phyloP scores from a whole-genome alignment of 1,140 invertebrate genomes.

The Lineus longissimus region DNA sequence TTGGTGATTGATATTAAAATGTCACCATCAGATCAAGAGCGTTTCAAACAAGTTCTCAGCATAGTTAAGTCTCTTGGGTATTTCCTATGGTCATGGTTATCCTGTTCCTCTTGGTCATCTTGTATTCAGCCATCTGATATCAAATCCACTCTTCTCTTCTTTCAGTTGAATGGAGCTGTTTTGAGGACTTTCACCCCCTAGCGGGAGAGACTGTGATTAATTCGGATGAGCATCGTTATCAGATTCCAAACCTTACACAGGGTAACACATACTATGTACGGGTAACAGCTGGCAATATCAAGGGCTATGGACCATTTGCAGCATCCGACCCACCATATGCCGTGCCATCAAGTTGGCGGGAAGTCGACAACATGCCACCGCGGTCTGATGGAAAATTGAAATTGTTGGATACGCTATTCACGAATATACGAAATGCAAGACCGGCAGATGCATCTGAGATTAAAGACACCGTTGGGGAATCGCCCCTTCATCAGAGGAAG shows the following conservation, averaged over 20 bases:
- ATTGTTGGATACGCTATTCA: slow-evolving; percentile 72
- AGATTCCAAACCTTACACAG: slow-evolving; percentile 71
- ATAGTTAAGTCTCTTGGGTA: neutral
- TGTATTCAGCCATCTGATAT: neutral
- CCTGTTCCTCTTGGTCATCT: neutral
- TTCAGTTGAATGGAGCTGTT: slow-evolving; percentile 69
- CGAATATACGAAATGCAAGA: slow-evolving; percentile 48
- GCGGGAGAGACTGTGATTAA: slow-evolving; percentile 63
- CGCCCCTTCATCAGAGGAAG: slow-evolving; percentile 58
- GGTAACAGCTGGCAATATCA: slow-evolving; percentile 76
- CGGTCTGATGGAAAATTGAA: slow-evolving; percentile 68
- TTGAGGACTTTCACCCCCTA: slow-evolving; percentile 73
- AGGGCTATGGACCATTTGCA: slow-evolving; percentile 77
- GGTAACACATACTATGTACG: slow-evolving; percentile 83
- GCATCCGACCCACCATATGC: slow-evolving; percentile 74
- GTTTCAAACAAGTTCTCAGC: too few species aligned
- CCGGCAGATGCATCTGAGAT: slow-evolving; percentile 49
- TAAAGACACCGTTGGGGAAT: slow-evolving; percentile 32
- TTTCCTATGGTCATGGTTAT: neutral
- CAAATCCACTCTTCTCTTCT: slow-evolving; percentile 16
- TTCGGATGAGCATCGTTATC: slow-evolving; percentile 41
- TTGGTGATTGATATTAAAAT: too few species aligned
- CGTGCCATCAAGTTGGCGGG: slow-evolving; percentile 79
- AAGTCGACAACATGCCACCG: slow-evolving; percentile 44
- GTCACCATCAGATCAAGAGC: too few species aligned